phyloP scores from a whole-genome alignment of 2,797 vertebrate genomes.

The Spondyliosoma cantharus region DNA sequence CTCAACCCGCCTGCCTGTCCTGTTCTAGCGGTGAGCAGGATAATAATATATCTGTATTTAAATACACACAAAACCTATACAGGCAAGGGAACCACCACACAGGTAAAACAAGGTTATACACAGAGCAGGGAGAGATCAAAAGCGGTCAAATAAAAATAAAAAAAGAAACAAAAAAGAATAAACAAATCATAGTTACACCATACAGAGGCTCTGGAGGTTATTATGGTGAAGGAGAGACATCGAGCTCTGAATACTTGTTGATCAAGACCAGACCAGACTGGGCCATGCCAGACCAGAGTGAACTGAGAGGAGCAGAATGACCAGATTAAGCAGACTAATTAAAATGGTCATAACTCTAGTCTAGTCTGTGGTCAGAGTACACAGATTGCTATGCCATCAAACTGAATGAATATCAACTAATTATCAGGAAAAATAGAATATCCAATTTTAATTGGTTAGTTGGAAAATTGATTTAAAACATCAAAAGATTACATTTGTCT shows the following conservation, averaged over 20 bases:
- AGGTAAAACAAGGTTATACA: slow-evolving; percentile 90
- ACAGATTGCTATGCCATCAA: slow-evolving; percentile 4
- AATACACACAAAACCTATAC: slow-evolving; percentile 73
- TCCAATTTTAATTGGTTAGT: slow-evolving; percentile 11
- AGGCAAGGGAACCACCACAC: slow-evolving; percentile 81
- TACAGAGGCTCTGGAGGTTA: slow-evolving; percentile 72
- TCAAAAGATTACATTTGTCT: slow-evolving; percentile 22
- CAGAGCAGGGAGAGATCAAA: slow-evolving; percentile 83
- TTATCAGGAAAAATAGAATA: neutral
- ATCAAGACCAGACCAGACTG: slow-evolving; percentile 69
- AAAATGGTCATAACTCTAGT: slow-evolving; percentile 26
- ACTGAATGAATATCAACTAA: slow-evolving; percentile 13
- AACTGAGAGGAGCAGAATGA: slow-evolving; percentile 18
- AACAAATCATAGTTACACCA: slow-evolving; percentile 60
- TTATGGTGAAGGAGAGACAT: slow-evolving; percentile 57
- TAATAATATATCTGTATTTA: slow-evolving; percentile 69
- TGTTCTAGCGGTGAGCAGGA: slow-evolving; percentile 93
- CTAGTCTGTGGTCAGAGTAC: slow-evolving; percentile 6
- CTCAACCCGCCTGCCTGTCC: slow-evolving; percentile 81
- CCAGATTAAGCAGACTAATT: slow-evolving; percentile 26
- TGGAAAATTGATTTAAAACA: slow-evolving; percentile 23
- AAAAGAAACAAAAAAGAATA: neutral
- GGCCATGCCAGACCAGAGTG: slow-evolving; percentile 16
- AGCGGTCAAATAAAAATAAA: slow-evolving; percentile 61
- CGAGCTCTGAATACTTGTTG: slow-evolving; percentile 50